Base-by-base conservation (phyloP, 2,888 invertebrate species). In the Hypercompe scribonia region DNA sequence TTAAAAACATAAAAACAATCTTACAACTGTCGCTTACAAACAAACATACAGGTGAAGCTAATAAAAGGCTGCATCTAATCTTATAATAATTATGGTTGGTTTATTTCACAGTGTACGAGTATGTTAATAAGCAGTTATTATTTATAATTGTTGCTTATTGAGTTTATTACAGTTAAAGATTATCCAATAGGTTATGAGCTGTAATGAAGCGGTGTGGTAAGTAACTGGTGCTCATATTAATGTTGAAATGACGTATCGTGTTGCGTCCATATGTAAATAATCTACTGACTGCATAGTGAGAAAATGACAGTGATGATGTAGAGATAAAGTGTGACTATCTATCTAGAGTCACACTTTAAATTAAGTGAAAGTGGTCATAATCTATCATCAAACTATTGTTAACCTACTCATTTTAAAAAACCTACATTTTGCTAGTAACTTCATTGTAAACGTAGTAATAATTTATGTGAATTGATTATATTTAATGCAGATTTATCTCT, bases 161-260 rank as follows among this genome's bases (percentile, higher is more conserved):
- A 68, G 39, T 76, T 68, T 73, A 76, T 75, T 77, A 75, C 77
- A 24, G 68, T 75, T 72, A 70, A 77, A 81, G 77, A 86, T 86
- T 86, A 85, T 86, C 71, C 86, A 85, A 86, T 78, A 73, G 54
- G 75, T 83, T 82, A 83, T 80, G 74, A 81, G 79, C 83, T 75
- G 74, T 77, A 80, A 84, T 83, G 86, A 85, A 81, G 83, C 77
- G 77, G 79, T 71, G 74, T 76, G 78, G 78, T 78, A 78, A 79
- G 81, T 72, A 72, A 65, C 71, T 72, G 73, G 77, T 81, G 65
- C 58, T 67, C 34, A 63, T 68, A 70, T 71, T 76, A 76, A 82
- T 86, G 80, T 78, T 71, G 85, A 86, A 86, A 84, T 72, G 50
- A 74, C 65, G 71, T 73, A 73, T 80, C 68, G 69, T 68, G 63